Evolutionary conservation across 30 jellyfish, hydroid and myxozoan genomes (phyloP), one percentile per base, ranked within the genome.

Genomic region (Hydractinia symbiolongicarpus): DNA sequence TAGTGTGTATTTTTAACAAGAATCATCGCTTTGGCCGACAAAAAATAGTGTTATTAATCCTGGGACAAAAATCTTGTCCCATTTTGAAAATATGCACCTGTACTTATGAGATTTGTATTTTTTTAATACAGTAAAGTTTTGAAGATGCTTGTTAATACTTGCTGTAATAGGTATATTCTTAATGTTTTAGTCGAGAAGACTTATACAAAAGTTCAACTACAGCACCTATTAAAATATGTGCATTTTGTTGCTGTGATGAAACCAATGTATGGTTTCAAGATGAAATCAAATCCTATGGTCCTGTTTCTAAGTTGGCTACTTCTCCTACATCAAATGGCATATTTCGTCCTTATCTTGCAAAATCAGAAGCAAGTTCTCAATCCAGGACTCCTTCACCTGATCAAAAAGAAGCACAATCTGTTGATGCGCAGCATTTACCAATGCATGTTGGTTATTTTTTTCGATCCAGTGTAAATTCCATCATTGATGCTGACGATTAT

Each of bases 281-380:
- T 55, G 73, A 81, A n/a, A 67, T 89, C 19, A 83, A 79, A 52
- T 88, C 91, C 6, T 89, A 55, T 79, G 96, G 96, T 9, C 96
- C 96, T 5, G 54, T 89, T 15, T 54, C 88, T 1, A 77, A 84
- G 30, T 73, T 64, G 52, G 60, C 74, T 50, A 73, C 78, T 40
- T 54, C 72, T 6, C 74, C 85, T 5, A 86, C 89, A 44, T 56
- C 83, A n/a, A 83, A 78, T 55, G 88, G 91, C 5, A 89, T 89
- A 20, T 89, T 89, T 89, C 87, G 96, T 60, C 96, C 96, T 7
- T 89, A 89, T 68, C 81, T 83, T 55, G 55, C 50, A 62, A 57
- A 80, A 17, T 88, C 74, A 49, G 82, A 55, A 9, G 17, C 69
- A 8, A 55, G 58, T 6, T 77, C 88, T 6, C 54, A 78, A 14